A percentile compares a stretch with the other conserved stretches of the same genome.
Conservation (phyloP, 2,113 vertebrate species). For the Perognathus longimembris region DNA sequence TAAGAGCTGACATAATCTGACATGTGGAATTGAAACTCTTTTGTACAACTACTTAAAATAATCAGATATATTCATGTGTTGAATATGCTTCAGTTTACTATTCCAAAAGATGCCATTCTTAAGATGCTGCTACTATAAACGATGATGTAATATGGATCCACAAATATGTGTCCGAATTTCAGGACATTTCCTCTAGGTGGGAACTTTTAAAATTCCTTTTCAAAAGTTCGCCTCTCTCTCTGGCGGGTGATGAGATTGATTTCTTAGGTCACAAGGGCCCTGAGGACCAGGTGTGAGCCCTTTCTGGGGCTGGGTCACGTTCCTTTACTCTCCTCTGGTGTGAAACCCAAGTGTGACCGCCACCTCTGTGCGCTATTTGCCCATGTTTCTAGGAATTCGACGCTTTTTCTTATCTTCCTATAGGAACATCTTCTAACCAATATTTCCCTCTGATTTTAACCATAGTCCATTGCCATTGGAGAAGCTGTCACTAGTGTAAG, state of each 20-base stretch:
- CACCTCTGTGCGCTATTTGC: not conserved
- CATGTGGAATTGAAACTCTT: too few relatives aligned
- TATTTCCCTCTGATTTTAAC: not conserved
- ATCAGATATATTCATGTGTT: not conserved
- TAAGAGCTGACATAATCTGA: too few relatives aligned
- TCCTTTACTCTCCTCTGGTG: not conserved
- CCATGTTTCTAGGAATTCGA: not conserved
- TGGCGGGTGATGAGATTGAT: not conserved
- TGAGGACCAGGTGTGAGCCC: too few relatives aligned
- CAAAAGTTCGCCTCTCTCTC: not conserved
- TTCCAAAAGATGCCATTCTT: not conserved
- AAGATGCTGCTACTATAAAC: not conserved
- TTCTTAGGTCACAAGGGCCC: too few relatives aligned
- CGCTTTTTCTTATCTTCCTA: not conserved
- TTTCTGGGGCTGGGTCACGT: rapidly evolving
- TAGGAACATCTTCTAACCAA: not conserved
- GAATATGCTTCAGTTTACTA: not conserved
- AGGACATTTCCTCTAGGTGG: not conserved
- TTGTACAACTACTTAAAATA: too few relatives aligned
- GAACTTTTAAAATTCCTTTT: not conserved
- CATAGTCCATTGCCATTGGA: not conserved
- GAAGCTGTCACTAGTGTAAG: not conserved
- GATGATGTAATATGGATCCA: not conserved
- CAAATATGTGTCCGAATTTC: not conserved
- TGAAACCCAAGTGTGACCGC: not conserved